Evolutionary conservation across 2,888 invertebrate species (phyloP).

Genomic region (Polymixis lichenea): DNA sequence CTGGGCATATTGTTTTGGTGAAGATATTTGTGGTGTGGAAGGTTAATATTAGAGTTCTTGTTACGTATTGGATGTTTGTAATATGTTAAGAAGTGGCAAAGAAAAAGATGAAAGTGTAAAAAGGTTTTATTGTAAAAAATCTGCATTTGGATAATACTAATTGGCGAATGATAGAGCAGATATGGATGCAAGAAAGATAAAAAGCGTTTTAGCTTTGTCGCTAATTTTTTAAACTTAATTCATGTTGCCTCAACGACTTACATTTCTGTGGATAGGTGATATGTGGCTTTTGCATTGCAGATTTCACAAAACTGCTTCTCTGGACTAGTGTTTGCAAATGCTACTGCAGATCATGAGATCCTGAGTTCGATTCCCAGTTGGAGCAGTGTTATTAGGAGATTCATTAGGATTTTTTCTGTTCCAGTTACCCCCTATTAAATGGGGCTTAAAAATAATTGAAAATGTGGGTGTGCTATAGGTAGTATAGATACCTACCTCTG

Average conservation of each 20-base stretch:
- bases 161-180: not conserved
- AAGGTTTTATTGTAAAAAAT: not conserved
- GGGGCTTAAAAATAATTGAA: too few species aligned
- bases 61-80: not conserved
- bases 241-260: not conserved
- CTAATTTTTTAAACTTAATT: not conserved
- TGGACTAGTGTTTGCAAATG: too few species aligned
- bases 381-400: too few species aligned
- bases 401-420: too few species aligned
- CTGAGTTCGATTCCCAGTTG: too few species aligned
- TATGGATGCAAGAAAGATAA: not conserved
- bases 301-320: not conserved
- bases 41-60: slow-evolving; percentile 17
- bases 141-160: not conserved
- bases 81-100: not conserved
- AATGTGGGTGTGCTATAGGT: too few species aligned
- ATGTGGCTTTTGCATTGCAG: not conserved
- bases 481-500: too few species aligned
- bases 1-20: slow-evolving; percentile 55
- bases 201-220: not conserved
- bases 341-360: too few species aligned
- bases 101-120: not conserved
- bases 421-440: too few species aligned
- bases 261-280: not conserved
- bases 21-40: slow-evolving; percentile 43